phyloP scores from a whole-genome alignment of 1,140 invertebrate species.

The Zaprionus ghesquierei region DNA sequence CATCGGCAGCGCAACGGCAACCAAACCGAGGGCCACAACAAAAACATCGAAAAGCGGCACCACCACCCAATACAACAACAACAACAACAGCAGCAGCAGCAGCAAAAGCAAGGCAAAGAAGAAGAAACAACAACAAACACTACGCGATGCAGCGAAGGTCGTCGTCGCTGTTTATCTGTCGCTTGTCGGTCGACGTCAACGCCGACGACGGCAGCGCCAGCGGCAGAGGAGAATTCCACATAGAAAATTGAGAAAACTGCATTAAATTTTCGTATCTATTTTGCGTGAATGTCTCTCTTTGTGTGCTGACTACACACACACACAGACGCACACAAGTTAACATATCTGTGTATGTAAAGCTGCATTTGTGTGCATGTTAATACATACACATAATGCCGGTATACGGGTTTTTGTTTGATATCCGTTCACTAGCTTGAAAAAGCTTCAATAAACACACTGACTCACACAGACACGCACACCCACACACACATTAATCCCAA shows the following conservation, averaged over 20 bases:
- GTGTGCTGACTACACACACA: not conserved
- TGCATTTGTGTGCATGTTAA: not conserved
- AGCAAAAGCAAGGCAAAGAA: constrained; percentile 7
- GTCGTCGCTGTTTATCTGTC: constrained; percentile 43
- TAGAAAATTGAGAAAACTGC: constrained; percentile 76
- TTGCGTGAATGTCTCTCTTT: constrained; percentile 13
- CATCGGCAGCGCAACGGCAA: constrained; percentile 37
- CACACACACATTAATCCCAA: constrained; percentile 32
- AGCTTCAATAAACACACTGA: constrained; percentile 12
- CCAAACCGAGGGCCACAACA: constrained; percentile 44
- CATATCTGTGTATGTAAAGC: not conserved
- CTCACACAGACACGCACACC: constrained; percentile 16
- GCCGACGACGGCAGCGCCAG: constrained; percentile 25
- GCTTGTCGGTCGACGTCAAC: constrained; percentile 20
- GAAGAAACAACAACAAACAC: constrained; percentile 39
- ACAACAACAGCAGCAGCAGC: constrained; percentile 9
- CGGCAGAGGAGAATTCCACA: constrained; percentile 52
- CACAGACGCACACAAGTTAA: not conserved
- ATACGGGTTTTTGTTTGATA: constrained; percentile 26
- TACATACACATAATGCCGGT: constrained; percentile 3
- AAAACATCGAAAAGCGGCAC: constrained; percentile 12
- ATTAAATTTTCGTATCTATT: constrained; percentile 68
- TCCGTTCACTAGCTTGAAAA: constrained; percentile 47
- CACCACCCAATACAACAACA: constrained; percentile 4
- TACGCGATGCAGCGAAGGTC: constrained; percentile 63